Base-by-base conservation (phyloP, 2,113 vertebrate genomes). In the Prietella phreatophila region DNA sequence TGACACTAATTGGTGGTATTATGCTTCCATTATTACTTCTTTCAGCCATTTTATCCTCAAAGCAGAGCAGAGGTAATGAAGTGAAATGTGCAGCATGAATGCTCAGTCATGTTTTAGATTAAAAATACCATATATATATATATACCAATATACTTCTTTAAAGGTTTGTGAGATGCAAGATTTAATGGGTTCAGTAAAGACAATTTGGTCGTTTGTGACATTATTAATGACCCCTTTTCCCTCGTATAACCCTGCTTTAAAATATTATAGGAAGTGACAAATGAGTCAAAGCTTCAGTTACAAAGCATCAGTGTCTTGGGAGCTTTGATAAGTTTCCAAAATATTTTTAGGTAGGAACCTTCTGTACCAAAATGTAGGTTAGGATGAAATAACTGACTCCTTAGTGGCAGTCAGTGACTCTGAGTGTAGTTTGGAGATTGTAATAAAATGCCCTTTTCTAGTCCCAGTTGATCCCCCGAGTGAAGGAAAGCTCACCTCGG, bases 401-500 rank as follows among this genome's bases (percentile, higher is more conserved):
- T 55, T 19, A 19, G 14, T 55, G 27, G 8, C 76, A 50, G 1
- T 22, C 5, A 17, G 9, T 15, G 75, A 47, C 42, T 14, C 75
- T 50, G 25, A 9, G 10, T 14, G 3, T 1, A 17, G 6, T n/a
- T n/a, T 53, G 47, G 27, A 15, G 53, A 78, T 11, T 5, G 0
- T 25, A 42, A 75, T 47, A 5, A 39, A 27, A 13, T 27, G 6
- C 0, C 2, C 8, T 78, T n/a, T 78, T 50, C 14, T n/a, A 53
- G n/a, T 27, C 13, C 53, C 53, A 53, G 4, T n/a, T n/a, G 30
- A 30, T 3, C 6, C 27, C 47, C 47, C 47, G 9, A 47, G 5
- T 47, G 25, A 33, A 17, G 5, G 22, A 7, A 42, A 67, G 27
- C 88, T 87, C 84, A 91, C 88, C 90, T 91, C 87, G 20, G 85